Conservation (phyloP, 2,113 vertebrate species). For the Psephotus haematonotus region DNA sequence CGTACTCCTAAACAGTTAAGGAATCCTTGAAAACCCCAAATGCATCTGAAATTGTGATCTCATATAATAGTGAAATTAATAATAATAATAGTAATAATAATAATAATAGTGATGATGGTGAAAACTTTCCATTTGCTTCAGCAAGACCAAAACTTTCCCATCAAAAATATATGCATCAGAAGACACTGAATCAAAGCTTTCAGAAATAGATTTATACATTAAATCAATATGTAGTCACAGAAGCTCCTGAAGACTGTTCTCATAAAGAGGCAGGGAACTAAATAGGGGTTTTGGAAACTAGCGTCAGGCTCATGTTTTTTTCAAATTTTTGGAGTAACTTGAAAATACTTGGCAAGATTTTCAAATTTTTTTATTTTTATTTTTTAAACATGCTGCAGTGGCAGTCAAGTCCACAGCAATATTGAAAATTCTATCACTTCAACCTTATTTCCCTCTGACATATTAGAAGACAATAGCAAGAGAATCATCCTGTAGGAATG, state of each 20-base stretch:
- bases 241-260: background rate
- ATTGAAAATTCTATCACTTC: background rate
- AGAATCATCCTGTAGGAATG: background rate
- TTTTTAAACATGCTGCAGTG: background rate
- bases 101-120: too few relatives aligned
- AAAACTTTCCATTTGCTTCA: background rate
- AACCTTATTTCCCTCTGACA: background rate
- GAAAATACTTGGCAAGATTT: background rate
- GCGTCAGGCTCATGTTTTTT: background rate
- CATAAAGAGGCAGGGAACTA: background rate
- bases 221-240: background rate
- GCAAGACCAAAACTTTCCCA: background rate
- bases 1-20: background rate
- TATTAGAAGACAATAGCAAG: background rate
- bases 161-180: background rate
- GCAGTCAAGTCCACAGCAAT: background rate
- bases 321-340: background rate
- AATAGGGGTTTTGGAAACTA: background rate
- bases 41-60: background rate
- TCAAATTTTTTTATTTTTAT: background rate
- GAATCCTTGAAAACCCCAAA: background rate
- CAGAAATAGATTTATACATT: background rate
- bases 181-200: background rate
- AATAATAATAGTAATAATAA: too few relatives aligned
- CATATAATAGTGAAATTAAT: background rate